Percentiles rank a stretch among this genome's conserved stretches.
Evolutionary conservation across 2,113 vertebrate species (phyloP).

Genomic region (Brachyistius frenatus): DNA sequence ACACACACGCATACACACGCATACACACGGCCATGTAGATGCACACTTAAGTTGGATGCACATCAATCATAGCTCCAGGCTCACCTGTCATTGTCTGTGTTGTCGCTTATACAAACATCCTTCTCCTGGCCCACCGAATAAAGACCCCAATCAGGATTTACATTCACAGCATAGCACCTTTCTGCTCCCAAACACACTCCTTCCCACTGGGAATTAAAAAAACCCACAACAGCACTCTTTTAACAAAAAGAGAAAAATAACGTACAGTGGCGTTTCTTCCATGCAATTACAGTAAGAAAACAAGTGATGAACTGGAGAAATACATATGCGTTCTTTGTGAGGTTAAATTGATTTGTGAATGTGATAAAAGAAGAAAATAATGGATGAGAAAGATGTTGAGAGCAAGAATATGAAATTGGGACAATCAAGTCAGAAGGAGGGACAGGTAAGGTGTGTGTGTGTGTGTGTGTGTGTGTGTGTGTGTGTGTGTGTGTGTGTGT

Average conservation of each 20-base stretch:
- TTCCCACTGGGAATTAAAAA: conserved; percentile 21
- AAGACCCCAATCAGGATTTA: conserved; percentile 77
- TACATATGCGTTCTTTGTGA: conserved; percentile 28
- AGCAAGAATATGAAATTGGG: conserved; percentile 43
- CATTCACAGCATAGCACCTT: conserved; percentile 59
- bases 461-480: background rate
- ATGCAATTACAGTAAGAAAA: conserved; percentile 25
- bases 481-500: no score
- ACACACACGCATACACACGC: conserved; percentile 28
- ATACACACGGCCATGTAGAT: background rate
- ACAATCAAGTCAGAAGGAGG: conserved; percentile 50
- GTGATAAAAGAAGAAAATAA: conserved; percentile 33
- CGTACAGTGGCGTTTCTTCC: conserved; percentile 16
- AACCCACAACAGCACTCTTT: conserved; percentile 5
- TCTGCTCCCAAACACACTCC: conserved; percentile 30
- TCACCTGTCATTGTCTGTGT: conserved; percentile 69
- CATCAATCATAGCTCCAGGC: conserved; percentile 71
- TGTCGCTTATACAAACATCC: conserved; percentile 60
- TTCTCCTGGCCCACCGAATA: conserved; percentile 39
- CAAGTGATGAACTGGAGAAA: conserved; percentile 5
- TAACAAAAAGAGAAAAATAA: conserved; percentile 2
- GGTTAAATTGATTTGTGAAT: conserved; percentile 47
- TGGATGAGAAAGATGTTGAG: conserved; percentile 22
- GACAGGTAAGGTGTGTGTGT: conserved; percentile 50
- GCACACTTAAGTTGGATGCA: conserved; percentile 44